Conservation (phyloP, 2,888 invertebrate species). For the Cephus rjabovi region DNA sequence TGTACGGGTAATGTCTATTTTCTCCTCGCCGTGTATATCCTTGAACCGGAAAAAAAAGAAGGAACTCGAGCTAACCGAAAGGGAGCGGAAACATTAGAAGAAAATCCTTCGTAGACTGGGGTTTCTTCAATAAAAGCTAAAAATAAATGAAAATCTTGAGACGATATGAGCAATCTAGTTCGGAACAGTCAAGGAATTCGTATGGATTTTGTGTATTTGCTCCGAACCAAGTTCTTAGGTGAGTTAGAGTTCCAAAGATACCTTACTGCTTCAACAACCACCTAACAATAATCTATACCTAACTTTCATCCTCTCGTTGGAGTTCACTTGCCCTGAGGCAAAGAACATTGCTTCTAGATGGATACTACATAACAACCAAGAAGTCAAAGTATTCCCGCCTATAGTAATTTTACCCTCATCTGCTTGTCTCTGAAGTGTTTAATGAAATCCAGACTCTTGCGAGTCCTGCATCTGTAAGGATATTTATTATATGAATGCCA, state of each 20-base stretch:
- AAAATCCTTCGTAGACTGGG: background rate
- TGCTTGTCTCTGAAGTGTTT: conserved; percentile 27
- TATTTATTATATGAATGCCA: background rate
- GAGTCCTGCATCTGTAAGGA: background rate
- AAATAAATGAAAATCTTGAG: background rate
- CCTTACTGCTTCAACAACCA: conserved; percentile 37
- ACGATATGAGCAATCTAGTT: background rate
- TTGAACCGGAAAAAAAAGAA: no score
- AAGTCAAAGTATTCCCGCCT: conserved; percentile 27
- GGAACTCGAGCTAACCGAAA: no score
- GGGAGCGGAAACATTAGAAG: background rate
- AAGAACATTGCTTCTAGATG: background rate
- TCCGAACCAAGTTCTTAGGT: conserved; percentile 20
- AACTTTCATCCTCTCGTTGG: conserved; percentile 16
- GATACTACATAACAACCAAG: background rate
- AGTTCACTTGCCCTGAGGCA: background rate
- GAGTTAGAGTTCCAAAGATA: conserved; percentile 33
- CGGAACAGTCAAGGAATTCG: background rate
- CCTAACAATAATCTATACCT: conserved; percentile 40
- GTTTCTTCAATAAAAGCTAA: background rate
- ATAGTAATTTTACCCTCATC: conserved; percentile 31
- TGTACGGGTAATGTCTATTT: background rate
- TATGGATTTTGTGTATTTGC: background rate
- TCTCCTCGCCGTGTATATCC: background rate
- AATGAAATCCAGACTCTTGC: conserved; percentile 22